phyloP scores from a whole-genome alignment of 2,113 vertebrate genomes.

The Myiopsitta monachus region DNA sequence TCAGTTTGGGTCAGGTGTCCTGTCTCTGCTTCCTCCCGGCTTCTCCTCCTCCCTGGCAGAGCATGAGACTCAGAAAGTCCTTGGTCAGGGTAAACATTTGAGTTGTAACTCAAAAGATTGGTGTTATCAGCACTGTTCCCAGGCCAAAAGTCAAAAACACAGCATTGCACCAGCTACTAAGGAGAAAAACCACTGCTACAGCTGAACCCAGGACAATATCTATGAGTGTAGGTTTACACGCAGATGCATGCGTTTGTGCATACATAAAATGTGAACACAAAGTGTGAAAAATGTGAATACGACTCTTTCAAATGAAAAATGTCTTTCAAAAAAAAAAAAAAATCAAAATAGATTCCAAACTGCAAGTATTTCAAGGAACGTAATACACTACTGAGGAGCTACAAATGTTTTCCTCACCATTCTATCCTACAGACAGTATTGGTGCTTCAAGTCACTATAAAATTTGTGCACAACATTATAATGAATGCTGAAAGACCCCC shows the following conservation, averaged over 20 bases:
- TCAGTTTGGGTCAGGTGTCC: too few species aligned
- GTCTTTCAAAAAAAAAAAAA: background rate
- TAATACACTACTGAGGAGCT: background rate
- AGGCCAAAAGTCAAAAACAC: too few species aligned
- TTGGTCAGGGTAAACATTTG: too few species aligned
- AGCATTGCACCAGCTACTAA: too few species aligned
- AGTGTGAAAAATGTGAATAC: background rate
- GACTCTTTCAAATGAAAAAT: background rate
- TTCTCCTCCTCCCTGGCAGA: too few species aligned
- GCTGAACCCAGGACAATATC: too few species aligned
- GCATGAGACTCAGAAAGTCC: too few species aligned
- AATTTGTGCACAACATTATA: background rate
- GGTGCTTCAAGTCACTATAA: background rate
- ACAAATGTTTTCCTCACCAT: background rate
- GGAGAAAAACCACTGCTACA: too few species aligned
- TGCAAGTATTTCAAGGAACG: background rate
- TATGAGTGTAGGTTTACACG: background rate
- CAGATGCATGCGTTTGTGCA: background rate
- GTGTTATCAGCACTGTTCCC: too few species aligned
- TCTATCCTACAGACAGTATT: background rate
- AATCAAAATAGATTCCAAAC: background rate
- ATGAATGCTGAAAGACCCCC: background rate
- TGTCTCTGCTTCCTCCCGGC: too few species aligned
- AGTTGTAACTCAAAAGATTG: too few species aligned
- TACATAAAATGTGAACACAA: background rate